phyloP scores from a whole-genome alignment of 2,888 invertebrate species.

The Drosophila mulleri region DNA sequence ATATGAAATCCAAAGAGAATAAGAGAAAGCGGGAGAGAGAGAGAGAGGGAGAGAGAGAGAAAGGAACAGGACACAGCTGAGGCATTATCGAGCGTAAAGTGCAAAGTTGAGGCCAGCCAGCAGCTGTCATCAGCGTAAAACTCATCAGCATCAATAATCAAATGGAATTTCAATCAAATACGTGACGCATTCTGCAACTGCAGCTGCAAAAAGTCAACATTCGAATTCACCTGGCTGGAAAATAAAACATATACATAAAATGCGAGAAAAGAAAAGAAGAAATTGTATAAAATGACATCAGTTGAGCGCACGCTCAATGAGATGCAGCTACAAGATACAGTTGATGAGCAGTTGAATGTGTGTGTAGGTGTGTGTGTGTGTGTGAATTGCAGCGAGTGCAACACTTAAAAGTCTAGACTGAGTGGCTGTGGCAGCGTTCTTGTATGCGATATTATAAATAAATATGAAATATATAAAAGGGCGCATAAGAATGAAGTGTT shows the following conservation, averaged over 20 bases:
- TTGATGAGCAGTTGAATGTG: not conserved
- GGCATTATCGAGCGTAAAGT: conserved; percentile 20
- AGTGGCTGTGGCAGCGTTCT: conserved; percentile 35
- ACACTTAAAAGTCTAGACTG: conserved; percentile 69
- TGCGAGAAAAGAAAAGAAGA: conserved; percentile 9
- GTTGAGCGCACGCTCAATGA: conserved; percentile 28
- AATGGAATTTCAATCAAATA: conserved; percentile 71
- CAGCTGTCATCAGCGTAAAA: conserved; percentile 23
- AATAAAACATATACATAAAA: not conserved
- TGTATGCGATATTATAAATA: conserved; percentile 32
- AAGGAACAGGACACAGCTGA: not conserved
- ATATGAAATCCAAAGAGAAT: conserved; percentile 2
- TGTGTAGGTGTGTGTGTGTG: conserved; percentile 5
- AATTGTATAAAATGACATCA: conserved; percentile 35
- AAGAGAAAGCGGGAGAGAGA: not conserved
- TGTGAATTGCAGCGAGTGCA: conserved; percentile 15
- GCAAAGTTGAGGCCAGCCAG: conserved; percentile 47
- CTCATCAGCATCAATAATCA: conserved; percentile 57
- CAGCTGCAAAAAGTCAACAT: conserved; percentile 2
- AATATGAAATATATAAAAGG: conserved; percentile 14
- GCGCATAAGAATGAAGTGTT: not conserved
- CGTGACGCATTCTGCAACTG: conserved; percentile 51
- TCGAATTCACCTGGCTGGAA: conserved; percentile 14
- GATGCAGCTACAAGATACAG: conserved; percentile 16
- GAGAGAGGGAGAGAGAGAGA: not conserved